These are phyloP conservation scores for Orchestia grillus DNA, from an alignment of 1,140 invertebrate species.

Conservation along the genomic window DNA sequence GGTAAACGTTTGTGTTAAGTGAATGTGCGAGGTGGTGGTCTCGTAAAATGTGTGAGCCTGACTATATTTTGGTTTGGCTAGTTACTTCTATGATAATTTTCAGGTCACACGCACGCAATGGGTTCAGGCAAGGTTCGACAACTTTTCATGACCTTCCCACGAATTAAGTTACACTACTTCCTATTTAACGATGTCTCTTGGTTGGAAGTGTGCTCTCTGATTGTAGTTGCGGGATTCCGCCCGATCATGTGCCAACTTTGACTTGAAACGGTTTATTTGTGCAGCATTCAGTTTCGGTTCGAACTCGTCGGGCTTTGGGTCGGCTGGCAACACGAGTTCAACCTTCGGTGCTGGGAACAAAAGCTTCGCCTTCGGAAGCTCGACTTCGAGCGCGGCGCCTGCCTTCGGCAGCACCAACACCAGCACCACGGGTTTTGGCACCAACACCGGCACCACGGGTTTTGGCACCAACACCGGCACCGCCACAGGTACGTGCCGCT, in stretches of 20 bases:
- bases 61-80: not conserved
- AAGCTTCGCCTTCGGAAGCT: not conserved
- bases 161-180: too few species aligned
- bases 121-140: not conserved
- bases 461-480: conserved; percentile 42
- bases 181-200: not conserved
- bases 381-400: not conserved
- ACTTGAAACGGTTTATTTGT: not conserved
- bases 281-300: conserved; percentile 44
- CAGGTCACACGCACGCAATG: not conserved
- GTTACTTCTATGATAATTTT: not conserved
- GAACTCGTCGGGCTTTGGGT: not conserved
- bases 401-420: conserved; percentile 23
- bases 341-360: not conserved
- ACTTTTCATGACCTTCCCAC: too few species aligned
- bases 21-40: not conserved
- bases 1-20: not conserved
- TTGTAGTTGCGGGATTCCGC: not conserved
- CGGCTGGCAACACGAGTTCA: not conserved
- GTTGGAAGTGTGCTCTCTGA: not conserved
- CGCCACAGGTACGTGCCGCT: too few species aligned
- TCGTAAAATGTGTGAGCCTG: too few species aligned
- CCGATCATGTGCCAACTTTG: not conserved
- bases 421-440: not conserved
- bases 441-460: not conserved